Percentiles rank a stretch among this genome's conserved stretches.
These are phyloP conservation scores for Epinotia nisella DNA, from an alignment of 2,888 invertebrate species.

Conservation along the genomic window DNA sequence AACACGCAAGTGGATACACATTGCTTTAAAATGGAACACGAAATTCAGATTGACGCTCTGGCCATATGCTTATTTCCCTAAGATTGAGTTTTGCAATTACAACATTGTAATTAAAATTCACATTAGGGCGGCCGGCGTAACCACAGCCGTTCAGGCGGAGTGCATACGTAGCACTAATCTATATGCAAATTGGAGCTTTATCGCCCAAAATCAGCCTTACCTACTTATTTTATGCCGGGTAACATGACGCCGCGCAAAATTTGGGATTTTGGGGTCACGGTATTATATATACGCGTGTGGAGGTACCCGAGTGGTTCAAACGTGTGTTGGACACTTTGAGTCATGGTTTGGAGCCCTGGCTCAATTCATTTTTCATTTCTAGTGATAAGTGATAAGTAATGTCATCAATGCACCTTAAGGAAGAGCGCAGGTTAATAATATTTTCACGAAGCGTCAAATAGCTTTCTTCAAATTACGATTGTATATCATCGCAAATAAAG, in stretches of 20 bases:
- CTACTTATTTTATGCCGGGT: conserved; percentile 45
- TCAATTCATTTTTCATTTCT: too few relatives aligned
- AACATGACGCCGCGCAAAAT: conserved; percentile 7
- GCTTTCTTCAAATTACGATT: too few relatives aligned
- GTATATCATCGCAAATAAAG: too few relatives aligned
- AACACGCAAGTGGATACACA: too few relatives aligned
- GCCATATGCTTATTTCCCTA: not conserved
- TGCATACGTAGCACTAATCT: conserved; percentile 58
- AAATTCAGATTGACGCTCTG: too few relatives aligned
- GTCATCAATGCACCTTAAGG: too few relatives aligned
- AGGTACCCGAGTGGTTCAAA: not conserved
- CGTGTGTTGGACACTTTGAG: not conserved
- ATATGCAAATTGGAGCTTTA: conserved; percentile 67
- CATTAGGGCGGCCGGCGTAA: conserved; percentile 4
- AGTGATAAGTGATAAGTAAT: too few relatives aligned
- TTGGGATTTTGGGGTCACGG: conserved; percentile 18
- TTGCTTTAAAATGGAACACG: too few relatives aligned
- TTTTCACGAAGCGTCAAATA: too few relatives aligned
- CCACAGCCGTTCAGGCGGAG: conserved; percentile 18
- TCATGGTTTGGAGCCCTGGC: too few relatives aligned
- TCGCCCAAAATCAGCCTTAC: conserved; percentile 57
- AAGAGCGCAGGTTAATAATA: too few relatives aligned
- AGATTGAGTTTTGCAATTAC: conserved; percentile 7
- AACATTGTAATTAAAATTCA: conserved; percentile 31
- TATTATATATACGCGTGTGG: not conserved